Evolutionary conservation across 2,888 invertebrate genomes (phyloP), one percentile per base, ranked within the genome.

Genomic region (Alloscopus bannaensis): DNA sequence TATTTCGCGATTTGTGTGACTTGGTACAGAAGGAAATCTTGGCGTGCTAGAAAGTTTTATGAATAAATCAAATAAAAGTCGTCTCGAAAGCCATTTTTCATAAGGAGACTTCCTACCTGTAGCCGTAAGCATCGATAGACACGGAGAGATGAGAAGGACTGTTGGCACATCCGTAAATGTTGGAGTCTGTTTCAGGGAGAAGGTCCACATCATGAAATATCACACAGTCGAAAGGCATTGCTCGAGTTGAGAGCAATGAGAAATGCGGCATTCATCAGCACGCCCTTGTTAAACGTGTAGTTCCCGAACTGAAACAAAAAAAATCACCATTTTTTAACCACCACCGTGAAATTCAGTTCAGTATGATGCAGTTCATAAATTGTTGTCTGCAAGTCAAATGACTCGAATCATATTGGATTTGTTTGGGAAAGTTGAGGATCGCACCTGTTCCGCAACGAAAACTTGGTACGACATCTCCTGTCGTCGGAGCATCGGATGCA

Each of bases 141-240:
- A 95, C 96, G 50, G 96, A 96, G 94, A 97, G 95, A 88, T 98
- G 98, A 71, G 97, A 89, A 0, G 97, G 97, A 87, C 96, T 95
- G 70, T 93, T 91, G 2, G 96, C 96, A 88, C 98, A 98, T 31
- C 93, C 93, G 90, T 98, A 98, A 81, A 97, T 89, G 89, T 98
- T 98, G 83, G 95, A 90, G 87, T 96, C 95, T 89, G 98, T 95
- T 87, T 97, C 93, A 0, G 98, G 98, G 86, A 98, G 90, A 79
- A 98, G 91, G 89, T 98, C 98, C 62, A 98, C 96, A 89, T 98
- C 98, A 90, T 98, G 98, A 89, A 98, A 98, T 86, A 98, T 93
- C 89, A 83, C 79, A 72, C 85, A 85, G 66, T 85, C 83, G 31
- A 83, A n/a, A 84, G 52, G 70, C 47, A 66, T 42, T 71, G 59